A percentile compares a stretch with the other conserved stretches of the same genome.
These are phyloP conservation scores for Thripadectes ignobilis DNA, from an alignment of 2,797 vertebrate genomes.

Conservation along the genomic window DNA sequence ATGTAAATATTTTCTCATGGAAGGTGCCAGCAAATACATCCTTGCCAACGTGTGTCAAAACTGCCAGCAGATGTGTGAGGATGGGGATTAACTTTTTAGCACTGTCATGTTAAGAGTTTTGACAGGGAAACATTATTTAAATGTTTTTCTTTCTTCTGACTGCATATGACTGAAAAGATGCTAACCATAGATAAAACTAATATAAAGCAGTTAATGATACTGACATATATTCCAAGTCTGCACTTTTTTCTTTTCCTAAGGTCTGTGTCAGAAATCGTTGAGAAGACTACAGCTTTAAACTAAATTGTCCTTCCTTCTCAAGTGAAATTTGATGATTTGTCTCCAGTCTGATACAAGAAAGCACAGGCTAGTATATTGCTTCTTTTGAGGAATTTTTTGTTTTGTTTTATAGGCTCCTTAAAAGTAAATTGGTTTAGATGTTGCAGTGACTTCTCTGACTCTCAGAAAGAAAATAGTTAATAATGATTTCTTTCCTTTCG, in stretches of 20 bases:
- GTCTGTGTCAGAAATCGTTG: not conserved
- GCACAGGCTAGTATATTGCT: not conserved
- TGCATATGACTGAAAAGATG: slow-evolving; percentile 38
- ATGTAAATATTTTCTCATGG: slow-evolving; percentile 65
- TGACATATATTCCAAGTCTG: not conserved
- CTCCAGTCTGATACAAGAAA: slow-evolving; percentile 48
- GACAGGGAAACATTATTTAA: slow-evolving; percentile 49
- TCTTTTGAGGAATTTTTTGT: slow-evolving; percentile 40
- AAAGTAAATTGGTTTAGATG: slow-evolving; percentile 54
- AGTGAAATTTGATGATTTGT: slow-evolving; percentile 34
- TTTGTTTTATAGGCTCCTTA: slow-evolving; percentile 22
- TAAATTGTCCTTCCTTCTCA: slow-evolving; percentile 14
- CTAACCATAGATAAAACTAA: slow-evolving; percentile 7
- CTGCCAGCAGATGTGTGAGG: slow-evolving; percentile 46
- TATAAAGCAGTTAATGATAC: slow-evolving; percentile 16
- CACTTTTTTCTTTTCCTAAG: slow-evolving; percentile 7
- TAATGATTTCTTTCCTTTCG: slow-evolving; percentile 53
- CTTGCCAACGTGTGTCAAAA: slow-evolving; percentile 45
- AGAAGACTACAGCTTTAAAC: not conserved
- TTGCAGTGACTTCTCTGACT: slow-evolving; percentile 22
- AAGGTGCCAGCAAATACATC: slow-evolving; percentile 56
- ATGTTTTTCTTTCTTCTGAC: not conserved
- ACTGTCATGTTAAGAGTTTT: slow-evolving; percentile 51
- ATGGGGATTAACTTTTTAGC: slow-evolving; percentile 53
- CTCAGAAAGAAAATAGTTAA: slow-evolving; percentile 56